Evolutionary conservation across 1,140 invertebrate species (phyloP).

Genomic region (Eciton burchellii): DNA sequence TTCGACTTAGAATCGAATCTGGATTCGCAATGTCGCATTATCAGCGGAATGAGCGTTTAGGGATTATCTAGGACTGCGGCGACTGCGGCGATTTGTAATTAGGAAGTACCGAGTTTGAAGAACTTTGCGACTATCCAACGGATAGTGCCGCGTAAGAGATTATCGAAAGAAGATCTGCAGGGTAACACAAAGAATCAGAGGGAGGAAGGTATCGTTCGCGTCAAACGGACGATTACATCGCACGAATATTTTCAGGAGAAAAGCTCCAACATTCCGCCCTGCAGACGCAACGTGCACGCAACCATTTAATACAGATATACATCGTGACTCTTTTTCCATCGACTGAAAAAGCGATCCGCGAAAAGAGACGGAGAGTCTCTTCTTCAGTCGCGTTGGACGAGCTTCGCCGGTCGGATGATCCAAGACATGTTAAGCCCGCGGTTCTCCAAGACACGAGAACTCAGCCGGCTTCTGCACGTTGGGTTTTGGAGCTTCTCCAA

Average conservation of each 20-base stretch:
- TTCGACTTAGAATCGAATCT: neutral
- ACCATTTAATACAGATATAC: neutral
- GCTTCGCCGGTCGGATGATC: neutral
- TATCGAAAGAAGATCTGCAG: no score
- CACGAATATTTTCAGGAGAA: no score
- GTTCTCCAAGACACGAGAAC: no score
- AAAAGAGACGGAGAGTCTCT: neutral
- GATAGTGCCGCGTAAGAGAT: no score
- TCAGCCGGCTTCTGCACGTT: slow-evolving; percentile 60
- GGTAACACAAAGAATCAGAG: no score
- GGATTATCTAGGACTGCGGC: neutral
- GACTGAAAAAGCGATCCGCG: slow-evolving; percentile 28
- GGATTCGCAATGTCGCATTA: neutral
- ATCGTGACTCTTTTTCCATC: slow-evolving; percentile 15
- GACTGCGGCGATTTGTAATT: no score
- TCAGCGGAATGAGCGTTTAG: neutral
- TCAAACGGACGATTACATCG: no score
- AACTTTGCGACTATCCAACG: no score
- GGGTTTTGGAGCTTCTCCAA: slow-evolving; percentile 75
- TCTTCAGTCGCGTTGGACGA: neutral
- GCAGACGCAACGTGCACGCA: no score
- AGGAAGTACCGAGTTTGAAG: no score
- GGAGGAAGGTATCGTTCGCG: no score
- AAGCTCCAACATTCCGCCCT: no score
- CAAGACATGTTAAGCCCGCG: slow-evolving; percentile 48